A percentile compares a stretch with the other conserved stretches of the same genome.
Evolutionary conservation across 1,140 invertebrate genomes (phyloP).

Genomic region (Cecropterus lyciades): DNA sequence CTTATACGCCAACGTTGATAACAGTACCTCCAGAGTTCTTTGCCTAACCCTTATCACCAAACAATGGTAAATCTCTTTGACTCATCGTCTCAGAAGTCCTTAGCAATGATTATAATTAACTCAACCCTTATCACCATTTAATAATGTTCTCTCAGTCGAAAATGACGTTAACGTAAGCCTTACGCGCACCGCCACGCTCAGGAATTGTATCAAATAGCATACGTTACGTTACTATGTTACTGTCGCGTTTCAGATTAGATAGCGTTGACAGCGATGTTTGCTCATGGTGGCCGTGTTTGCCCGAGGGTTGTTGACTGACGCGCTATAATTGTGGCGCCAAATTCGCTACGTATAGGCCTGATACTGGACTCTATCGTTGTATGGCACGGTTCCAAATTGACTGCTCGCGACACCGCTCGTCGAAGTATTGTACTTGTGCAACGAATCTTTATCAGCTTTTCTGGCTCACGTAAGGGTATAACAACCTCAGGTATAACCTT

Average conservation of each 20-base stretch:
- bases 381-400: conserved; percentile 43
- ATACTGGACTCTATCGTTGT: conserved; percentile 45
- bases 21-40: no score
- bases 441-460: conserved; percentile 21
- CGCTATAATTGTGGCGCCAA: conserved; percentile 40
- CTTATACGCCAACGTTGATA: no score
- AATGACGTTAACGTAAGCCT: no score
- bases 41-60: no score
- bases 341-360: conserved; percentile 27
- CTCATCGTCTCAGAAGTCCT: no score
- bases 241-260: conserved; percentile 70
- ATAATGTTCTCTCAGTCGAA: no score
- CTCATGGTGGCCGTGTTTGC: conserved; percentile 62
- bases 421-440: conserved; percentile 20
- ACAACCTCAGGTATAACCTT: no score
- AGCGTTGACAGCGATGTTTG: conserved; percentile 62
- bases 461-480: conserved; percentile 14
- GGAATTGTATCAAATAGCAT: not conserved
- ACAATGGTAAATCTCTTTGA: no score
- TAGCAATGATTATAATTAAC: no score
- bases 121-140: no score
- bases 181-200: not conserved
- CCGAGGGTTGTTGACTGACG: conserved; percentile 57
- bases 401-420: not conserved
- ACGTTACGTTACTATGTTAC: conserved; percentile 41